phyloP scores from a whole-genome alignment of 2,113 vertebrate genomes.

The Struthio camelus region DNA sequence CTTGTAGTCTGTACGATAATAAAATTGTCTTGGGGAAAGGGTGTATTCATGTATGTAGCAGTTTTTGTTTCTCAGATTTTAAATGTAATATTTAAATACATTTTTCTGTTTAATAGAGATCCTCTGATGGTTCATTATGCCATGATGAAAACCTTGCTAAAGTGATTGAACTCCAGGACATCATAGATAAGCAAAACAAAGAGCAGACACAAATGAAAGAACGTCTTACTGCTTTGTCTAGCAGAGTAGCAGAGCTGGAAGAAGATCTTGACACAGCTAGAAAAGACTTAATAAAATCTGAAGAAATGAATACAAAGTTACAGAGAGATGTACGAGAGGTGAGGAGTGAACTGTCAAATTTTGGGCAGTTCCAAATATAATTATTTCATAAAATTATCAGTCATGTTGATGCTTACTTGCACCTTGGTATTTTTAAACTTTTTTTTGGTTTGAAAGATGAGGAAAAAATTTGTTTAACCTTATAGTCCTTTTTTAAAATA shows the following conservation, averaged over 20 bases:
- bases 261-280: conserved; percentile 95
- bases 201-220: conserved; percentile 96
- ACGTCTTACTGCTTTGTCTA: conserved; percentile 85
- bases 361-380: not conserved
- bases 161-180: conserved; percentile 89
- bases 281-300: conserved; percentile 95
- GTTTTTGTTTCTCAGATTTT: not conserved
- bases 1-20: not conserved
- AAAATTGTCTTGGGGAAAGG: not conserved
- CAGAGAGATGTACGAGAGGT: conserved; percentile 96
- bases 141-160: conserved; percentile 88
- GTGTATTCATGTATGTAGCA: not conserved
- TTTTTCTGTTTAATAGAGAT: conserved; percentile 73
- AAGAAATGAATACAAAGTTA: conserved; percentile 90
- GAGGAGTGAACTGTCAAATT: not conserved
- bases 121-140: conserved; percentile 86
- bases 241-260: conserved; percentile 90
- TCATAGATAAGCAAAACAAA: conserved; percentile 87
- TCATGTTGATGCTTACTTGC: not conserved
- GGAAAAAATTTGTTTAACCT: not conserved
- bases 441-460: not conserved
- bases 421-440: not conserved
- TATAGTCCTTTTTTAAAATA: not conserved
- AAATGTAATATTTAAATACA: not conserved
- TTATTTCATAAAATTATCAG: not conserved